These are phyloP conservation scores for Drosophila atroscutellata DNA, from an alignment of 2,888 invertebrate genomes.

Conservation along the genomic window DNA sequence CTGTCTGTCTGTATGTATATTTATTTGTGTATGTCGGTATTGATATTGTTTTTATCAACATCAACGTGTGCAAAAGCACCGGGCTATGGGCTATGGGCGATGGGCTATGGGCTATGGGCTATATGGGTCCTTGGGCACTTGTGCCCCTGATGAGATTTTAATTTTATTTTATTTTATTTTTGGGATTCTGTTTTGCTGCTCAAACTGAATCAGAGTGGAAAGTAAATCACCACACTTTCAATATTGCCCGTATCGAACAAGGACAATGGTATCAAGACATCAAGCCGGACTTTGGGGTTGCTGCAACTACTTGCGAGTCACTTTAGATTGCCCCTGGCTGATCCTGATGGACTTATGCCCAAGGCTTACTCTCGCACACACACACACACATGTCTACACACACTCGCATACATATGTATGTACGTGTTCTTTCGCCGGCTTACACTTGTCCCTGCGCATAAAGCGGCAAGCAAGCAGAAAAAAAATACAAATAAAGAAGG, in stretches of 20 bases:
- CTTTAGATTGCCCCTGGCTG: constrained; percentile 64
- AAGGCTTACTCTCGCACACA: constrained; percentile 47
- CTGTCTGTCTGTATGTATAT: background rate
- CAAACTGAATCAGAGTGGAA: constrained; percentile 48
- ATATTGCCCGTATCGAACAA: constrained; percentile 61
- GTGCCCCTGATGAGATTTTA: constrained; percentile 80
- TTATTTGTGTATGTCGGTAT: constrained; percentile 34
- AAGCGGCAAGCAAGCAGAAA: constrained; percentile 27
- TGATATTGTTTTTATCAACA: constrained; percentile 80
- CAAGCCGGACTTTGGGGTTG: constrained; percentile 49
- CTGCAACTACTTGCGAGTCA: constrained; percentile 45
- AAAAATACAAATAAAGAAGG: background rate
- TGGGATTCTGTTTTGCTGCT: constrained; percentile 57
- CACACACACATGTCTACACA: constrained; percentile 11
- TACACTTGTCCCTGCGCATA: constrained; percentile 72
- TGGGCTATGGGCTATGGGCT: constrained; percentile 5
- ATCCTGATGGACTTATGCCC: constrained; percentile 71
- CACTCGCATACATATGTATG: constrained; percentile 24
- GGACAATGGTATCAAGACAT: constrained; percentile 51
- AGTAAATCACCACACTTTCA: constrained; percentile 78
- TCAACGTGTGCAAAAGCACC: constrained; percentile 53
- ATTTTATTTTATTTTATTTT: constrained; percentile 70
- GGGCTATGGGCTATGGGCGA: constrained; percentile 1
- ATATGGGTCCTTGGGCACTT: constrained; percentile 58
- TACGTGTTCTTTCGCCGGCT: constrained; percentile 56